A percentile compares a stretch with the other conserved stretches of the same genome.
Conservation (phyloP, 2,113 vertebrate species). For the Lasiurus borealis region DNA sequence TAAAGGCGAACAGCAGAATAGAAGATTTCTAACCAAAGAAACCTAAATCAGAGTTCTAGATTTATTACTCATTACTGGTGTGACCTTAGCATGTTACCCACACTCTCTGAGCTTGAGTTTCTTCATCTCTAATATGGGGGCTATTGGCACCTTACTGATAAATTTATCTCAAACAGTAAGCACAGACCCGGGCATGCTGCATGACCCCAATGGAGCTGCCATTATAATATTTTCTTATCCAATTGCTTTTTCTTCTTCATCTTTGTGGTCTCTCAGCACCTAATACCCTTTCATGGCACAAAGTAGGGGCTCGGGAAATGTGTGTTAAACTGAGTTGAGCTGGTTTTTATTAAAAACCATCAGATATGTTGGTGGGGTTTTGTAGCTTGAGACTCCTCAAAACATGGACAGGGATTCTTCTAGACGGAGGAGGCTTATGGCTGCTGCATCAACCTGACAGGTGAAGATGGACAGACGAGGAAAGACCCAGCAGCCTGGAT, state of each 20-base stretch:
- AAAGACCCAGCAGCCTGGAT: constrained; percentile 52
- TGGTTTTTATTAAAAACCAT: constrained; percentile 31
- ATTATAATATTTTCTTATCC: neutral
- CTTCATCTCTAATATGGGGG: neutral
- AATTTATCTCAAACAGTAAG: neutral
- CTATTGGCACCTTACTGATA: neutral
- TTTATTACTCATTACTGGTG: neutral
- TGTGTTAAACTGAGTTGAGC: neutral
- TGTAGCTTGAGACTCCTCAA: neutral
- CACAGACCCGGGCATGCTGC: neutral
- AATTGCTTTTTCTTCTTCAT: neutral
- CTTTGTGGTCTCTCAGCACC: neutral
- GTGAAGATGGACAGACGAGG: neutral
- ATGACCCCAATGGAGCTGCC: neutral
- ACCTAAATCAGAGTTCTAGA: neutral
- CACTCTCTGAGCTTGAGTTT: neutral
- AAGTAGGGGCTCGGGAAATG: neutral
- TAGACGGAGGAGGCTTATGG: neutral
- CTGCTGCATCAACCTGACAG: neutral
- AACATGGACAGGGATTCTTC: neutral
- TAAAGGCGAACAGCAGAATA: neutral
- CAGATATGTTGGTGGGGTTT: neutral
- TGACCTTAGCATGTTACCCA: neutral
- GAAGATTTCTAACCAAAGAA: neutral
- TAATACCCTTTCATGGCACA: neutral